phyloP scores from a whole-genome alignment of 2,797 vertebrate species.

The Chloroceryle inda region DNA sequence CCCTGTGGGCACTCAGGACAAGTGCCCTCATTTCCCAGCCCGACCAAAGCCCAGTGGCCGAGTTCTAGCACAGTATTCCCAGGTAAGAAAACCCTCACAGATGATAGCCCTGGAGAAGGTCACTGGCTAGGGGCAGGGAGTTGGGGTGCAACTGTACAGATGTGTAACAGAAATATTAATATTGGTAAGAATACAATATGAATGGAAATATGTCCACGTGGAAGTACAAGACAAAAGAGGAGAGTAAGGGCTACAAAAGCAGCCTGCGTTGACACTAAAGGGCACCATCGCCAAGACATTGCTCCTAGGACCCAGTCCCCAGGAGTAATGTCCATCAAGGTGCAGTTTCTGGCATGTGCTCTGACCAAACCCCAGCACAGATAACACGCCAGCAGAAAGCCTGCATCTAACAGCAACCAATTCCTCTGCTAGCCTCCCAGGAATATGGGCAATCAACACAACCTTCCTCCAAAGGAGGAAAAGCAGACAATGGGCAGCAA shows the following conservation, averaged over 20 bases:
- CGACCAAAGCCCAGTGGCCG: not conserved
- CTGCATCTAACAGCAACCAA: not conserved
- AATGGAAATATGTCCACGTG: rapidly evolving
- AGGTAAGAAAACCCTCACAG: not conserved
- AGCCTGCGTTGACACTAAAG: not conserved
- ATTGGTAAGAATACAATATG: not conserved
- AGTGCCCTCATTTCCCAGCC: not conserved
- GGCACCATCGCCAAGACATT: not conserved
- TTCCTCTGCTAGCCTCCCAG: not conserved
- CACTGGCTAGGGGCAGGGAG: not conserved
- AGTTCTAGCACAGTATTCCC: not conserved
- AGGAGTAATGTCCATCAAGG: not conserved
- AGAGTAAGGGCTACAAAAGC: not conserved
- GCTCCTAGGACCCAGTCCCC: not conserved
- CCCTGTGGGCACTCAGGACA: not conserved
- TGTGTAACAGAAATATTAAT: not conserved
- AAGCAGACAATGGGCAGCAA: not conserved
- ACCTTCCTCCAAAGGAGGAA: not conserved
- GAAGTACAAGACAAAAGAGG: not conserved
- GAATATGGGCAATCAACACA: not conserved
- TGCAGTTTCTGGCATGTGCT: not conserved
- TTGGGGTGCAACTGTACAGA: not conserved
- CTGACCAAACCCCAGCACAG: not conserved
- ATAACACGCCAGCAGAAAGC: not conserved
- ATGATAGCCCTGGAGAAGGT: not conserved